Conservation (phyloP, 2,797 vertebrate genomes). For the Micromesistius poutassou region DNA sequence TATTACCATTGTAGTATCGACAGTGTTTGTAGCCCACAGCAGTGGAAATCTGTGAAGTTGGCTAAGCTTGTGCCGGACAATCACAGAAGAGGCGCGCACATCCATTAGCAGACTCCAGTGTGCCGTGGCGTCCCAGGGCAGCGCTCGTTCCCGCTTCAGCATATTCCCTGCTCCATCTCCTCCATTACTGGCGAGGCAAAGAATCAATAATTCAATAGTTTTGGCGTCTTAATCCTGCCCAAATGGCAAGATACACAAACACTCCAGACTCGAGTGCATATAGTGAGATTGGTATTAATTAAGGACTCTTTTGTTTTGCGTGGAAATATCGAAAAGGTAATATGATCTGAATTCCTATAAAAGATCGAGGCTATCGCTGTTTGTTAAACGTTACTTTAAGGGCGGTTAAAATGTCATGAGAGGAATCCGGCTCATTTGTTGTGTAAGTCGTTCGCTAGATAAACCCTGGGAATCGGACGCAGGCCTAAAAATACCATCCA, state of each 20-base stretch:
- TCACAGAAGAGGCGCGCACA: conserved; percentile 37
- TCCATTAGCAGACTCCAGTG: conserved; percentile 28
- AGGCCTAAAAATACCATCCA: not conserved
- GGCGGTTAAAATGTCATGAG: conserved; percentile 67
- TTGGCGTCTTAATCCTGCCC: conserved; percentile 75
- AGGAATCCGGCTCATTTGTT: conserved; percentile 23
- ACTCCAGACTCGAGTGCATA: conserved; percentile 57
- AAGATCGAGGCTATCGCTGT: conserved; percentile 63
- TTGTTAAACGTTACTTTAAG: conserved; percentile 71
- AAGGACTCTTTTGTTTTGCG: conserved; percentile 70
- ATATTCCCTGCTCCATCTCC: conserved; percentile 71
- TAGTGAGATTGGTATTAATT: conserved; percentile 74
- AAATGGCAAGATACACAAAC: conserved; percentile 66
- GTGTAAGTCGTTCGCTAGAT: not conserved
- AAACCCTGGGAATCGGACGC: not conserved
- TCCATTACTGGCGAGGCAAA: conserved; percentile 70
- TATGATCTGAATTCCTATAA: conserved; percentile 56
- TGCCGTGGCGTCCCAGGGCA: conserved; percentile 26
- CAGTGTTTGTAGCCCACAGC: not conserved
- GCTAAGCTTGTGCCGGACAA: conserved; percentile 15
- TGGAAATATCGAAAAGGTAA: conserved; percentile 68
- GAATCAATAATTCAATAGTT: conserved; percentile 80
- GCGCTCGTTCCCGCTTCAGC: conserved; percentile 57
- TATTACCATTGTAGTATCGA: not conserved
- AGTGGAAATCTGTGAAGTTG: conserved; percentile 7